These are phyloP conservation scores for Slavum lentiscoides DNA, from an alignment of 2,888 invertebrate species.

Conservation along the genomic window DNA sequence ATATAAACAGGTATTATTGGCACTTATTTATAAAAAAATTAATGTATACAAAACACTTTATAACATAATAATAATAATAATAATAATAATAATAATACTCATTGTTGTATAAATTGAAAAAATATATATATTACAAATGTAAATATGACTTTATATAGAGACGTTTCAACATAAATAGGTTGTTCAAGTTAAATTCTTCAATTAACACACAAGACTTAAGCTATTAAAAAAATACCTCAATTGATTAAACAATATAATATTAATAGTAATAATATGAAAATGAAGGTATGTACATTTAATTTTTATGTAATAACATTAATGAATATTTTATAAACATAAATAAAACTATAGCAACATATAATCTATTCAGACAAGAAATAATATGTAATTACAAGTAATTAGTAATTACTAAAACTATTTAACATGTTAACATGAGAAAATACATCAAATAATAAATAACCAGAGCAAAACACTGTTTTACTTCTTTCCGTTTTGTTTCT, in stretches of 20 bases:
- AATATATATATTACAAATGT: no score
- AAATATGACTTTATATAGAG: no score
- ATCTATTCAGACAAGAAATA: not conserved
- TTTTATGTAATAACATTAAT: not conserved
- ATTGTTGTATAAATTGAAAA: no score
- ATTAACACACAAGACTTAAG: no score
- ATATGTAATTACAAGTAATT: not conserved
- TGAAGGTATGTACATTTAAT: not conserved
- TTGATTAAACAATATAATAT: not conserved
- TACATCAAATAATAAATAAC: not conserved
- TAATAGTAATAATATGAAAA: not conserved
- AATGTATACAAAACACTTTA: no score
- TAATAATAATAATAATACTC: no score
- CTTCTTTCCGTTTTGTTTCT: conserved; percentile 32
- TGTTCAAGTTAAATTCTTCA: no score
- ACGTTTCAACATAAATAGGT: no score
- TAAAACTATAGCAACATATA: not conserved
- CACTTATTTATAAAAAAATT: no score
- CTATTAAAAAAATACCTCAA: not conserved
- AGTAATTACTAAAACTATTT: not conserved
- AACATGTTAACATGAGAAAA: not conserved
- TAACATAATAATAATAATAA: no score
- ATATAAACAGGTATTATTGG: no score
- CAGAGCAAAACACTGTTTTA: conserved; percentile 6
- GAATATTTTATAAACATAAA: not conserved